Evolutionary conservation across 2,113 vertebrate species (phyloP).

Genomic region (Phrynocephalus versicolor): DNA sequence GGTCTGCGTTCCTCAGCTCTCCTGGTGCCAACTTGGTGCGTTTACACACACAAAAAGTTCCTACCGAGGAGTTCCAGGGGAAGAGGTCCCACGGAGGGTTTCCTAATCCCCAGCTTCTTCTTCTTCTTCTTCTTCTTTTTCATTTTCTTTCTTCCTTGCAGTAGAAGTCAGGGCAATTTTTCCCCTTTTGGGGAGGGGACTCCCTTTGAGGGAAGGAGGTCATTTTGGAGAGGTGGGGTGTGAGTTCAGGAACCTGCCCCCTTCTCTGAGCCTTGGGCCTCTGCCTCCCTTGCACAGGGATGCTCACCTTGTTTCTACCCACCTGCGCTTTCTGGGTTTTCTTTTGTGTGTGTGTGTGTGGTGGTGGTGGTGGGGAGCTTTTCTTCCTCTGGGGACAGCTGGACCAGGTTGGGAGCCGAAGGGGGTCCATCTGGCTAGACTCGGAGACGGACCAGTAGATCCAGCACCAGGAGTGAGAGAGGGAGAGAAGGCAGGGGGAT

Average conservation of each 20-base stretch:
- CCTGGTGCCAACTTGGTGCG: accelerated
- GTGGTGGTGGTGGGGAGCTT: neutral
- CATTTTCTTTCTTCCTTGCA: neutral
- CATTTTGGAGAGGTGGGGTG: too few species aligned
- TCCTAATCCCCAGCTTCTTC: neutral
- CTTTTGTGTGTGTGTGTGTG: neutral
- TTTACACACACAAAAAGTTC: neutral
- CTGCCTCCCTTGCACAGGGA: neutral
- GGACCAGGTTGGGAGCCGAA: too few species aligned
- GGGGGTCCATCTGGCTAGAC: neutral
- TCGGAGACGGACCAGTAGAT: neutral
- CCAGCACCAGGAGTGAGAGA: neutral
- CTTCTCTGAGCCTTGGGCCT: neutral
- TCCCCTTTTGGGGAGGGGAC: neutral
- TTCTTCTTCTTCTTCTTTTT: neutral
- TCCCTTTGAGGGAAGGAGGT: neutral
- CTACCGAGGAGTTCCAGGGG: neutral
- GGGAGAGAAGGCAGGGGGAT: neutral
- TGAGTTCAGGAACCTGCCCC: too few species aligned
- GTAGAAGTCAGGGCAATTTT: neutral
- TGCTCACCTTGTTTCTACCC: neutral
- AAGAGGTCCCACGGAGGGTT: too few species aligned
- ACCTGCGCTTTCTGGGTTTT: neutral
- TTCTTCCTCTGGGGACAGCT: neutral
- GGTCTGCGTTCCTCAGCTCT: neutral